A percentile compares a stretch with the other conserved stretches of the same genome.
These are phyloP conservation scores for Sarcophaga caerulescens DNA, from an alignment of 2,888 invertebrate genomes.

Conservation along the genomic window DNA sequence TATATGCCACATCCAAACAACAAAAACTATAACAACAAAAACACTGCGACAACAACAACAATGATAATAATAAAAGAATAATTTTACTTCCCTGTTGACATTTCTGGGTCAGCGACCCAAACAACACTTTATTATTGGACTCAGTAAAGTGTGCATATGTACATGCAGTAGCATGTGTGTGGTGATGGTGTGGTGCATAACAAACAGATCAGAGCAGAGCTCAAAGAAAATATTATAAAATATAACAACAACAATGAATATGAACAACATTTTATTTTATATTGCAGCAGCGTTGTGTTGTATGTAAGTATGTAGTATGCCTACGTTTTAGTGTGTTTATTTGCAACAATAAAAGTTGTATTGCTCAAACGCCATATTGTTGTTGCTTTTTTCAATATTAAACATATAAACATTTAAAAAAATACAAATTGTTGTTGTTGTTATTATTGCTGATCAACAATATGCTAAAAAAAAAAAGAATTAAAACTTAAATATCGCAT, in stretches of 20 bases:
- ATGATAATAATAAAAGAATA: slow-evolving; percentile 65
- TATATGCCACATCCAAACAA: neutral
- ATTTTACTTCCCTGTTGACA: slow-evolving; percentile 78
- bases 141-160: slow-evolving; percentile 47
- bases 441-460: neutral
- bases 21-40: neutral
- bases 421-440: neutral
- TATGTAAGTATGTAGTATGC: neutral
- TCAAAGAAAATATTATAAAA: slow-evolving; percentile 28
- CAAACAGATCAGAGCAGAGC: slow-evolving; percentile 47
- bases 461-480: neutral
- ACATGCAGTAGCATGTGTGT: no score
- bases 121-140: slow-evolving; percentile 68
- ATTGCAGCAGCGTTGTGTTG: slow-evolving; percentile 68
- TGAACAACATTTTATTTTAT: slow-evolving; percentile 45
- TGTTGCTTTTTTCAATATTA: slow-evolving; percentile 35
- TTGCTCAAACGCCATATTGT: neutral
- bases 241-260: slow-evolving; percentile 54
- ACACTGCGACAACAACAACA: neutral
- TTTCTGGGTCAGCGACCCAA: slow-evolving; percentile 80
- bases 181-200: slow-evolving; percentile 24
- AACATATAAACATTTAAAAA: neutral
- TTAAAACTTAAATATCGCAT: slow-evolving; percentile 22
- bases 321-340: neutral
- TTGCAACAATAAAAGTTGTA: slow-evolving; percentile 1